Evolutionary conservation across 2,888 invertebrate genomes (phyloP).

Genomic region (Epinotia nisella): DNA sequence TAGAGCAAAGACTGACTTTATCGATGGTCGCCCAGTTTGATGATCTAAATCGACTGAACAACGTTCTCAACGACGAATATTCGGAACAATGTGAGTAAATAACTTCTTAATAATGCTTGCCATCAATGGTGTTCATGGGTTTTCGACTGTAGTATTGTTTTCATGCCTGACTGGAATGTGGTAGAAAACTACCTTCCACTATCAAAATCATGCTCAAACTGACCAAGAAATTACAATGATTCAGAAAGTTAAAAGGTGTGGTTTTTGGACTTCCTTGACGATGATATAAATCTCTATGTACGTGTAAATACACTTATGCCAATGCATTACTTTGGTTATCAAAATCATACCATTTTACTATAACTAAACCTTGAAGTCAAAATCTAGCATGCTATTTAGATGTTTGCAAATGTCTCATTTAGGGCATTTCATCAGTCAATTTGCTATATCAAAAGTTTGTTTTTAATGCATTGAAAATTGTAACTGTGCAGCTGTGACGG

Average conservation of each 20-base stretch:
- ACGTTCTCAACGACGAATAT: constrained; percentile 86
- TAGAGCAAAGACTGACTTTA: constrained; percentile 72
- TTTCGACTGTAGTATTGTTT: neutral
- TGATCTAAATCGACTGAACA: constrained; percentile 88
- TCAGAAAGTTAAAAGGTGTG: neutral
- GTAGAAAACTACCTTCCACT: neutral
- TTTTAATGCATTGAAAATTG: no score
- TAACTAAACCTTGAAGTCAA: no score
- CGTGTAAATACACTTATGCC: no score
- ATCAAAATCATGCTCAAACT: neutral
- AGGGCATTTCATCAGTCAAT: no score
- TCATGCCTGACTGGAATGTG: neutral
- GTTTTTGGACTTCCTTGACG: neutral
- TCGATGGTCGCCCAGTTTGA: constrained; percentile 89
- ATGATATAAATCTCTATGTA: neutral
- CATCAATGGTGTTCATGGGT: neutral
- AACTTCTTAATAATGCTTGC: neutral
- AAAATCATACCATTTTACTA: no score
- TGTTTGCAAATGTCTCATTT: neutral
- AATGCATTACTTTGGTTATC: no score
- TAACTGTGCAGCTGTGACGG: no score
- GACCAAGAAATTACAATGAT: neutral
- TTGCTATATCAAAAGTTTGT: neutral
- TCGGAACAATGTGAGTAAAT: constrained; percentile 88
- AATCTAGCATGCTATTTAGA: neutral